Percentiles rank a stretch among this genome's conserved stretches.
These are phyloP conservation scores for Trichoplusia ni DNA, from an alignment of 1,140 invertebrate genomes.

Conservation along the genomic window DNA sequence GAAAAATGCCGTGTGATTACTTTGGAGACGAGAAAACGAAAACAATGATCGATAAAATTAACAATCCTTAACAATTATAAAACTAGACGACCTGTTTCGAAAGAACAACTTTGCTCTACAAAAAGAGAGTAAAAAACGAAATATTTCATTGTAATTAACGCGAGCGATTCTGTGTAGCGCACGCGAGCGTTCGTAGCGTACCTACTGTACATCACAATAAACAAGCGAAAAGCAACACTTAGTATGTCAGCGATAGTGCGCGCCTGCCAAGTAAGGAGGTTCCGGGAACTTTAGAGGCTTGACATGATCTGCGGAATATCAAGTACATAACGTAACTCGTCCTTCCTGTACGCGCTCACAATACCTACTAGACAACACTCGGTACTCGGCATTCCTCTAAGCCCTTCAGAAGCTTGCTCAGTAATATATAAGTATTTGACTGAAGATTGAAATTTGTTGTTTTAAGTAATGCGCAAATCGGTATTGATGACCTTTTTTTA, in stretches of 20 bases:
- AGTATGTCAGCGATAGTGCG: constrained; percentile 35
- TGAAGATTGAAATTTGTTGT: too few relatives aligned
- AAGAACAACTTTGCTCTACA: not conserved
- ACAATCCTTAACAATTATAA: too few relatives aligned
- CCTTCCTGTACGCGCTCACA: constrained; percentile 43
- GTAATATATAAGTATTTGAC: too few relatives aligned
- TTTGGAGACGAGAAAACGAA: too few relatives aligned
- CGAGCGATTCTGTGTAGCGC: not conserved
- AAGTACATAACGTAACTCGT: constrained; percentile 52
- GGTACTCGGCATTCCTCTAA: too few relatives aligned
- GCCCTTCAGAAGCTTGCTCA: too few relatives aligned
- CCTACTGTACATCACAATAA: constrained; percentile 25
- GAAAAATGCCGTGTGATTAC: too few relatives aligned
- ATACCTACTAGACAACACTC: too few relatives aligned
- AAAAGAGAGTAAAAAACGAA: not conserved
- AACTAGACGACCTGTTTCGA: too few relatives aligned
- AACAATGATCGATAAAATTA: too few relatives aligned
- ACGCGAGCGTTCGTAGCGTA: constrained; percentile 1
- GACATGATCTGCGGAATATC: constrained; percentile 42
- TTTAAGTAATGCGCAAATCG: too few relatives aligned
- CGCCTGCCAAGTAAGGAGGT: constrained; percentile 35
- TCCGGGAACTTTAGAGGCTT: constrained; percentile 37
- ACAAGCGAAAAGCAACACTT: constrained; percentile 34
- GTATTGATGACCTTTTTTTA: too few relatives aligned
- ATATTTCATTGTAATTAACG: constrained; percentile 1